These are phyloP conservation scores for Sinocyclocheilus grahami DNA, from an alignment of 2,113 vertebrate genomes.

Conservation along the genomic window DNA sequence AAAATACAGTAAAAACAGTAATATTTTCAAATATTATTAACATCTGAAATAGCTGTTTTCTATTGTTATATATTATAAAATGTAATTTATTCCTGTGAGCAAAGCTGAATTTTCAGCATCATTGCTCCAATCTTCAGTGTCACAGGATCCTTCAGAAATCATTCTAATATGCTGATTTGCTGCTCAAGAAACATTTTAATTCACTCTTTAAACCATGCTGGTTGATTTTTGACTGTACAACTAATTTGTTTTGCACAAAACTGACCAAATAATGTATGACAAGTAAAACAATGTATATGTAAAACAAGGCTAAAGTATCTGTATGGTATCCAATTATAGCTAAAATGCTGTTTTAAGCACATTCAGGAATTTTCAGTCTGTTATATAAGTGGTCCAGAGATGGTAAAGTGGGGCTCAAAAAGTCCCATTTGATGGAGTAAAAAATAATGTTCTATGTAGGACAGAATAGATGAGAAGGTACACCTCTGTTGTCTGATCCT, in stretches of 20 bases:
- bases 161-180: too few species aligned
- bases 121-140: too few species aligned
- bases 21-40: too few species aligned
- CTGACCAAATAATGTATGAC: neutral
- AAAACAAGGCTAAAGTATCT: neutral
- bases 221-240: neutral
- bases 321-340: neutral
- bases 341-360: neutral
- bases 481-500: constrained; percentile 22
- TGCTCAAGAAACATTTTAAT: neutral
- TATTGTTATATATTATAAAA: too few species aligned
- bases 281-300: neutral
- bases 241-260: neutral
- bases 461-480: constrained; percentile 44
- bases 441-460: constrained; percentile 56
- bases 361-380: neutral
- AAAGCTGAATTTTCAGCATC: too few species aligned
- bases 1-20: too few species aligned
- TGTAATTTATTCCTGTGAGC: too few species aligned
- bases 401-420: constrained; percentile 41
- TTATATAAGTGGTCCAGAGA: constrained; percentile 44
- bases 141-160: too few species aligned
- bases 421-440: constrained; percentile 47
- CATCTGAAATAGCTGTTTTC: too few species aligned
- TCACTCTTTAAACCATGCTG: neutral